Conservation (phyloP, 2,888 invertebrate genomes). For the Tachina fera region DNA sequence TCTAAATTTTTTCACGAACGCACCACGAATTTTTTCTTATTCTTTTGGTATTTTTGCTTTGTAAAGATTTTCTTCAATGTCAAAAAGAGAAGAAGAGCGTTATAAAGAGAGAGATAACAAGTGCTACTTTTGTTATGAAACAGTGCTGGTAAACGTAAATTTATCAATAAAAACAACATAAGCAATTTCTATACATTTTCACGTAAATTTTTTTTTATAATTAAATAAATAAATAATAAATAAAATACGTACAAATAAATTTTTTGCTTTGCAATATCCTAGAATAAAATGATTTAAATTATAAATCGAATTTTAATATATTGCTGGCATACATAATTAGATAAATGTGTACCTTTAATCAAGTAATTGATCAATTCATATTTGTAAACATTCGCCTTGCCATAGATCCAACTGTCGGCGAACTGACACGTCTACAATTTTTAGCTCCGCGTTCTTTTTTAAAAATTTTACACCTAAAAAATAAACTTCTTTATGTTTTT, state of each 20-base stretch:
- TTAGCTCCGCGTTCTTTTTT: too few species aligned
- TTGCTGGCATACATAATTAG: too few species aligned
- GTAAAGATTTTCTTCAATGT: slow-evolving; percentile 53
- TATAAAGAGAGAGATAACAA: slow-evolving; percentile 21
- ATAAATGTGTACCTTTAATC: too few species aligned
- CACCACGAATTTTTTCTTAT: slow-evolving; percentile 67
- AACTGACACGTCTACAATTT: too few species aligned
- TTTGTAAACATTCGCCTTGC: too few species aligned
- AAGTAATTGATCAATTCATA: too few species aligned
- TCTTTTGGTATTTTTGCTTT: slow-evolving; percentile 64
- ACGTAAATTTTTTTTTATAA: too few species aligned
- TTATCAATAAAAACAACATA: background rate
- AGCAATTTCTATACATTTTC: background rate
- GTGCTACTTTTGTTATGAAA: background rate
- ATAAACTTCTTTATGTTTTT: too few species aligned
- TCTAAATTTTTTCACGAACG: slow-evolving; percentile 66
- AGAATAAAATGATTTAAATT: background rate
- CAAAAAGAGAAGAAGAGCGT: slow-evolving; percentile 36
- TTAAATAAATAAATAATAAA: too few species aligned
- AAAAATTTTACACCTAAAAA: too few species aligned
- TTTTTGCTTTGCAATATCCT: background rate
- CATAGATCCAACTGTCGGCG: too few species aligned
- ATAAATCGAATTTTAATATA: too few species aligned
- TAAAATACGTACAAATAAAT: background rate
- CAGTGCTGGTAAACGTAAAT: slow-evolving; percentile 61